phyloP scores from a whole-genome alignment of 2,797 vertebrate genomes.

The Enteromius fasciolatus region DNA sequence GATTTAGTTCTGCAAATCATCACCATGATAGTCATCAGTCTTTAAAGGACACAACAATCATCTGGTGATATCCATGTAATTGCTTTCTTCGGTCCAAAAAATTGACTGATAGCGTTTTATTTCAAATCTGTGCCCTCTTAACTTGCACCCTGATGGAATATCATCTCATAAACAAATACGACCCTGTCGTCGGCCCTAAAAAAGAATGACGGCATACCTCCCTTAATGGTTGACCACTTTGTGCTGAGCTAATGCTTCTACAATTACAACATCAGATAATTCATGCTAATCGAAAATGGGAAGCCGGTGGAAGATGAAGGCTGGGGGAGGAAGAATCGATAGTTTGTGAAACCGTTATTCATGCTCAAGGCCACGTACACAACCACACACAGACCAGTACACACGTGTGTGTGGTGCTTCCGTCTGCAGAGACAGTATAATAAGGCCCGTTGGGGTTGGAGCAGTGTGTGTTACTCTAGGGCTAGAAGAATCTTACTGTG shows the following conservation, averaged over 20 bases:
- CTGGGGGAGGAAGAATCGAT: conserved; percentile 52
- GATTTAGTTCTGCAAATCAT: conserved; percentile 1
- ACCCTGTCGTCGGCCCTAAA: conserved; percentile 10
- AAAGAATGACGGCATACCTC: conserved; percentile 27
- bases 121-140: conserved; percentile 19
- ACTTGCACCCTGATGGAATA: conserved; percentile 25
- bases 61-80: conserved; percentile 4
- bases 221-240: conserved; percentile 40
- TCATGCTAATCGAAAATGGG: conserved; percentile 54
- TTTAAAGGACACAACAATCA: background rate
- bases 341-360: conserved; percentile 51
- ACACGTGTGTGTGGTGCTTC: background rate
- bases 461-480: conserved; percentile 21
- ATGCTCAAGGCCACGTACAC: conserved; percentile 35
- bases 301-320: conserved; percentile 42
- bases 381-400: conserved; percentile 19
- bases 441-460: conserved; percentile 14
- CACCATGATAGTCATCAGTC: background rate
- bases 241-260: conserved; percentile 50
- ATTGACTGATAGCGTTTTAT: background rate
- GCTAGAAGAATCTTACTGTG: background rate
- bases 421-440: conserved; percentile 34
- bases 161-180: conserved; percentile 40
- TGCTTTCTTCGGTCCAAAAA: conserved; percentile 2
- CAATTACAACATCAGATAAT: conserved; percentile 57